Evolutionary conservation across 2,797 vertebrate species (phyloP), one percentile per base, ranked within the genome.

Genomic region (Cyclopterus lumpus): DNA sequence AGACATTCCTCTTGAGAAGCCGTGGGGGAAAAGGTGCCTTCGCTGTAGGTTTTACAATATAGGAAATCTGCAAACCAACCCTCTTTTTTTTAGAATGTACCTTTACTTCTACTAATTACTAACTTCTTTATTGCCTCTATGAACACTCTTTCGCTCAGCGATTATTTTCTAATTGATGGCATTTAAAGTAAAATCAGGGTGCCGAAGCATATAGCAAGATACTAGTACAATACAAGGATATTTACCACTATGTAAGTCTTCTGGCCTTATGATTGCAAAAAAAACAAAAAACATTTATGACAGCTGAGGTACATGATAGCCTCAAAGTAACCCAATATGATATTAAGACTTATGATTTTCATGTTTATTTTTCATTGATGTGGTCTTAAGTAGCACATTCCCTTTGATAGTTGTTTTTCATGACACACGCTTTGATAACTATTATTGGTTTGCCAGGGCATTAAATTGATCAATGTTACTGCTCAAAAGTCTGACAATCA

Each of bases 401-500:
- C 82, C 55, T 79, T 75, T 75, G 15, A 38, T 80, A 59, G 73
- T 58, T 75, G 82, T 44, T 73, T 76, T 40, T 62, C 38, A 32
- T 65, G 26, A 60, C 62, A 77, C 80, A 66, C 66, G 81, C 72
- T 87, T 86, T 77, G 80, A 81, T 83, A 49, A 79, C n/a, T 83
- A 70, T 72, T 46, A 68, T 82, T 51, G 22, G 68, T 93, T 91
- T 88, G 77, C 86, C 70, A 40, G 90, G 88, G 89, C 88, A 91
- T 93, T 92, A 86, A 84, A 90, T 90, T 77, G 82, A 87, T 89
- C 53, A 2, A 70, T 64, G 68, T 87, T 79, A 76, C 90, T 89
- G 88, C 91, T 92, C 91, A 74, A 61, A 86, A 86, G 70, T 88
- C 84, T 80, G 92, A 93, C 93, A 93, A 94, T 93, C 92, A 93